phyloP scores from a whole-genome alignment of 2,888 invertebrate genomes.

The Trachelus iudaicus region DNA sequence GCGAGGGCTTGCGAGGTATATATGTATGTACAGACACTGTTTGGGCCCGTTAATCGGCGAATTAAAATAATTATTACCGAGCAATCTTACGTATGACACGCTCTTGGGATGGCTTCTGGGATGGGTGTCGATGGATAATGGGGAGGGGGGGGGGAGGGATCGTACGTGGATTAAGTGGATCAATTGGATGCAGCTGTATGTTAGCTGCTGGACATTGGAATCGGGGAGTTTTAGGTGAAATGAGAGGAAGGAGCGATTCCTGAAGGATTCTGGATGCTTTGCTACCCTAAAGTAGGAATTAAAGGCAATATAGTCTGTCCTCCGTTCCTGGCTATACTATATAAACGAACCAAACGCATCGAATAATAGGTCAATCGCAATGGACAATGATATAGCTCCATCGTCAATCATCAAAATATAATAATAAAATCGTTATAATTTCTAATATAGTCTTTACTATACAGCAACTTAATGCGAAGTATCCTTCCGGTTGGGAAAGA shows the following conservation, averaged over 20 bases:
- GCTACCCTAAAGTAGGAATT: slow-evolving; percentile 53
- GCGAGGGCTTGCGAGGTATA: slow-evolving; percentile 48
- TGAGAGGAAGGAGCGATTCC: slow-evolving; percentile 7
- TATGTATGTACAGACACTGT: slow-evolving; percentile 31
- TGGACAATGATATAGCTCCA: slow-evolving; percentile 45
- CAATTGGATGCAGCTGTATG: background rate
- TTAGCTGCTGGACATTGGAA: background rate
- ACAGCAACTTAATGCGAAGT: slow-evolving; percentile 48
- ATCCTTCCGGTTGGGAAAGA: slow-evolving; percentile 31
- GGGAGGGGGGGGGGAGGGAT: slow-evolving; percentile 3
- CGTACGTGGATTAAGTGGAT: background rate
- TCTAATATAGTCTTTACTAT: slow-evolving; percentile 57
- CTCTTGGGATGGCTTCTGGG: slow-evolving; percentile 17
- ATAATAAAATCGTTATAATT: slow-evolving; percentile 38
- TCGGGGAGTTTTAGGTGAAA: background rate
- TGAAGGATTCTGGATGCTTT: slow-evolving; percentile 19
- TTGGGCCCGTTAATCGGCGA: background rate
- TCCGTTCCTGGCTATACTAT: slow-evolving; percentile 56
- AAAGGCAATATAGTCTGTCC: slow-evolving; percentile 55
- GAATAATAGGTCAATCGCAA: slow-evolving; percentile 40
- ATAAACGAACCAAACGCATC: slow-evolving; percentile 46
- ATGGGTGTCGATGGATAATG: slow-evolving; percentile 8
- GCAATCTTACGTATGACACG: slow-evolving; percentile 15
- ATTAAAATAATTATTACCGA: slow-evolving; percentile 33
- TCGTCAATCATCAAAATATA: slow-evolving; percentile 53